Percentiles rank a stretch among this genome's conserved stretches.
Conservation (phyloP, 1,140 invertebrate genomes). For the Heliothis subflexa region DNA sequence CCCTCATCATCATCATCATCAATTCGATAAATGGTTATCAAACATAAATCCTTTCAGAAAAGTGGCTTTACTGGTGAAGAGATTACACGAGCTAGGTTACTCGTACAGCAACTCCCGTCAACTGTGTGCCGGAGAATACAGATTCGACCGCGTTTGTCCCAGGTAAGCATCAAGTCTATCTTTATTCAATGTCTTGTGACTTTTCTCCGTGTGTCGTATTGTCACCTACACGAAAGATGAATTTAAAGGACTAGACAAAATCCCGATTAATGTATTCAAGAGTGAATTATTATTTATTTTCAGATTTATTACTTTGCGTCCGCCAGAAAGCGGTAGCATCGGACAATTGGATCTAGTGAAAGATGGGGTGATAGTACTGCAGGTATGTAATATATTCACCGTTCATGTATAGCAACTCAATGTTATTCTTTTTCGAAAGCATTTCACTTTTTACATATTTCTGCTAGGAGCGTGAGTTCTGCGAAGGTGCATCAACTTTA, state of each 20-base stretch:
- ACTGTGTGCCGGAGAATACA: slow-evolving; percentile 86
- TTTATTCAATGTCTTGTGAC: background rate
- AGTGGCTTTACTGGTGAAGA: slow-evolving; percentile 77
- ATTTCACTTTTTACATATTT: background rate
- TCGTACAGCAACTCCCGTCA: slow-evolving; percentile 81
- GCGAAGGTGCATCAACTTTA: slow-evolving; percentile 90
- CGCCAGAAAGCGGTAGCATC: slow-evolving; percentile 86
- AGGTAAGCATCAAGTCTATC: slow-evolving; percentile 69
- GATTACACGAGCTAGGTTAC: slow-evolving; percentile 78
- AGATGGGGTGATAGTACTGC: slow-evolving; percentile 87
- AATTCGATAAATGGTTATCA: background rate
- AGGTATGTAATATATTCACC: slow-evolving; percentile 78
- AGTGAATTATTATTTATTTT: slow-evolving; percentile 37
- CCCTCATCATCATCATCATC: too few species aligned
- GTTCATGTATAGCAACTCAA: too few species aligned
- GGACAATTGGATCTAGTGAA: slow-evolving; percentile 88
- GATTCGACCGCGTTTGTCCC: slow-evolving; percentile 90
- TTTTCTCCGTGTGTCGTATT: too few species aligned
- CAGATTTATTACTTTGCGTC: slow-evolving; percentile 89
- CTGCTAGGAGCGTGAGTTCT: slow-evolving; percentile 91
- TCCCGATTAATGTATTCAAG: background rate
- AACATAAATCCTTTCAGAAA: slow-evolving; percentile 68
- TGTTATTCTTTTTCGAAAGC: background rate
- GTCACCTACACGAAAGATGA: background rate
- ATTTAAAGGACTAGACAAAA: too few species aligned